Base-by-base conservation (phyloP, 1,140 invertebrate genomes). In the Microplitis mediator region DNA sequence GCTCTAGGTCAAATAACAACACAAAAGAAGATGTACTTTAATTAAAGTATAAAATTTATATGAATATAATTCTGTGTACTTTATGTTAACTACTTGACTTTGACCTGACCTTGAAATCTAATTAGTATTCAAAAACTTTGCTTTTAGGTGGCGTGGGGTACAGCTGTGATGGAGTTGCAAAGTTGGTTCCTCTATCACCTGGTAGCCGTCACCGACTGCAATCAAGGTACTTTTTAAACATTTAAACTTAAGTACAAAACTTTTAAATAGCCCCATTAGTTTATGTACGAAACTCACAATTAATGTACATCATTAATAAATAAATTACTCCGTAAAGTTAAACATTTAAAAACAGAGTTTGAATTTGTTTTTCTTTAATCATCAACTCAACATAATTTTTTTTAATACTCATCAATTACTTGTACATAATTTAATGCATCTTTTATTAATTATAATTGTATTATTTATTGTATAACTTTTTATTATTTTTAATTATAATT, bases 161-260 rank as follows among this genome's bases (percentile, higher is more conserved):
- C 80, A 23, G 83, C 86, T 74, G 82, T 87, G 68, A 87, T 87
- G 86, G 86, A 87, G 78, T 80, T 87, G 65, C 85, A 87, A 74
- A 87, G 86, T 74, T 87, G 86, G 86, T 75, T 87, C 64, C 84
- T 87, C 71, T 87, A 87, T 78, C 86, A 87, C 75, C 82, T 87
- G 65, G 86, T 87, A 70, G 83, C 86, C 75, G 84, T 85, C 72
- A 85, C 84, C 70, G 86, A 87, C 79, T 87, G 86, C 80, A 85
- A 85, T 81, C 85, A 86, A 86, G 85, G 86, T 87, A 83, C 32
- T 61, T 35, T 73, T 16, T 16, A 14, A 69, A 56, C 60, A 60
- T 11, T 16, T 16, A 64, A 14, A 71, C 60, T 31, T 23, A 1
- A 23, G 23, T 23, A 23, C 23, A 0, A 23, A 23, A 11, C 3